phyloP scores from a whole-genome alignment of 2,113 vertebrate genomes.

The Trochalopteron elliotii region DNA sequence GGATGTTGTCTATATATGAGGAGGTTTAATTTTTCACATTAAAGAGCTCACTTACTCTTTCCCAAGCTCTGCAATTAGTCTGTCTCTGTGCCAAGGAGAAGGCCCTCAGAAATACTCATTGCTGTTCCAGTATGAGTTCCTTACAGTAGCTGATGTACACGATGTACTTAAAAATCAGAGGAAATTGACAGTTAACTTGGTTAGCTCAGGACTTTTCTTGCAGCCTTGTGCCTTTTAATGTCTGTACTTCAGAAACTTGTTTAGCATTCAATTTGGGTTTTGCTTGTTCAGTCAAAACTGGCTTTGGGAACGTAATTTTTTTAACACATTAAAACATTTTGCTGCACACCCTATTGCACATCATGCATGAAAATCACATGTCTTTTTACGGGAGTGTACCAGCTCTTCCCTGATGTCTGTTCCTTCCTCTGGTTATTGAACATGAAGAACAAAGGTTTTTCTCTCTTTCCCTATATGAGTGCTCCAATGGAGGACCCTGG shows the following conservation, averaged over 20 bases:
- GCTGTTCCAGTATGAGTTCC: neutral
- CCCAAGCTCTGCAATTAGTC: neutral
- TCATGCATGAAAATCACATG: neutral
- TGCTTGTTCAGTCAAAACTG: neutral
- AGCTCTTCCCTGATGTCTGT: neutral
- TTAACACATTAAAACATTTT: neutral
- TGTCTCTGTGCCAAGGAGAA: neutral
- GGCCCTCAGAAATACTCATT: neutral
- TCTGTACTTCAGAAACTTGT: neutral
- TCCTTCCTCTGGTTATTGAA: neutral
- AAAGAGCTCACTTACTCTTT: neutral
- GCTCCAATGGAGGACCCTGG: neutral
- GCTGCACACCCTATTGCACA: neutral
- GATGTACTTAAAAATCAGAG: neutral
- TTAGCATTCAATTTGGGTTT: neutral
- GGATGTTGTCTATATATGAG: neutral
- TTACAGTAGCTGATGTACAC: neutral
- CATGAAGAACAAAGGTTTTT: neutral
- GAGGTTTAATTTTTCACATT: neutral
- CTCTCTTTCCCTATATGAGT: neutral
- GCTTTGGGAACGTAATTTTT: neutral
- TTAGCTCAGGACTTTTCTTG: neutral
- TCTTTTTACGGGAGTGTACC: neutral
- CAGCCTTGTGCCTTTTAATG: neutral
- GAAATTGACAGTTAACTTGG: neutral